A percentile compares a stretch with the other conserved stretches of the same genome.
phyloP scores from a whole-genome alignment of 2,113 vertebrate species.

The Campylorhamphus procurvoides region DNA sequence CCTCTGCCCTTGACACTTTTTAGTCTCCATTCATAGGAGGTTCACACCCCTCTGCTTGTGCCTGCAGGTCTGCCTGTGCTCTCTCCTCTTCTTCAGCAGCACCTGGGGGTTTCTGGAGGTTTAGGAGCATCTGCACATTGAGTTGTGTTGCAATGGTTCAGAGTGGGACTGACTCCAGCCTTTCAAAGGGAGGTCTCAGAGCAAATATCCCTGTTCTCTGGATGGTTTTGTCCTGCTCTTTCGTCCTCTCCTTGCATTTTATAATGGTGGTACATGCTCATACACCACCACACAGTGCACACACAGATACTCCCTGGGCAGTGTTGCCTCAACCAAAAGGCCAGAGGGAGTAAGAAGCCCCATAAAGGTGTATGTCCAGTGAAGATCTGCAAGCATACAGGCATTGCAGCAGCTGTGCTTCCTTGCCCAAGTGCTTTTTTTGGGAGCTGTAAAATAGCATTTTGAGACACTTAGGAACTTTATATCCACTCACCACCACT shows the following conservation, averaged over 20 bases:
- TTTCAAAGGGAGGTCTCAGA: not conserved
- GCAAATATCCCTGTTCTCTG: not conserved
- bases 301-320: not conserved
- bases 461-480: not conserved
- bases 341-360: not conserved
- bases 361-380: accelerated
- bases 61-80: not conserved
- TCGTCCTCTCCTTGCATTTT: not conserved
- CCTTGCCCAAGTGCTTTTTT: not conserved
- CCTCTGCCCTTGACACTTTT: not conserved
- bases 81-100: not conserved
- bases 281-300: not conserved
- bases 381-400: not conserved
- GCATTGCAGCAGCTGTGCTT: not conserved
- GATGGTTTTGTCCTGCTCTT: not conserved
- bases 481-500: not conserved
- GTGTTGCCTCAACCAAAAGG: not conserved
- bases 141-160: not conserved
- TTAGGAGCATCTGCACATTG: not conserved
- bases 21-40: not conserved
- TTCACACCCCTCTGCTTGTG: not conserved
- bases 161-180: not conserved
- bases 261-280: not conserved
- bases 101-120: not conserved
- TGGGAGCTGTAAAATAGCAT: not conserved